Conservation (phyloP, 2,113 vertebrate species). For the Leptobrachium leishanense region DNA sequence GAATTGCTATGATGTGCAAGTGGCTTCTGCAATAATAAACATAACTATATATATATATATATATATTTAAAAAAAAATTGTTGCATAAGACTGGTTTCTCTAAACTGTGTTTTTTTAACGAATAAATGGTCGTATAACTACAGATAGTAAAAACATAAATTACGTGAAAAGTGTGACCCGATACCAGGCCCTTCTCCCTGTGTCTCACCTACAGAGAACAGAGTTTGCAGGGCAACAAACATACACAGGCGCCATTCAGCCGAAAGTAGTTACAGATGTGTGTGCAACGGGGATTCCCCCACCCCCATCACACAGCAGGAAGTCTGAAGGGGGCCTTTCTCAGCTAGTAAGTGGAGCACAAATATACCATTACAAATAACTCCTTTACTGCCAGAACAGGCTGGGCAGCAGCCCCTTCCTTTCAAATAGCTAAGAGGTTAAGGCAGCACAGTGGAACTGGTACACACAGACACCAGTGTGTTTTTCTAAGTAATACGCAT, state of each 20-base stretch:
- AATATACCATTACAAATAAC: slow-evolving; percentile 41
- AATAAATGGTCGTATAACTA: too few species aligned
- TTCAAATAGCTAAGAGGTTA: slow-evolving; percentile 4
- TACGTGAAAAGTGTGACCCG: not conserved
- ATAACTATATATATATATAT: too few species aligned
- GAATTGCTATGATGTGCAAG: too few species aligned
- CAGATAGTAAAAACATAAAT: too few species aligned
- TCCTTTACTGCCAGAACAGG: slow-evolving; percentile 24
- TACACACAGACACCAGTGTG: not conserved
- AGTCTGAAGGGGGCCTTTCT: slow-evolving; percentile 47
- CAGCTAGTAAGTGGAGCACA: slow-evolving; percentile 36
- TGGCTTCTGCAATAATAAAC: too few species aligned
- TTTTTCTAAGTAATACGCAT: not conserved
- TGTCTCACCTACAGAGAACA: slow-evolving; percentile 42
- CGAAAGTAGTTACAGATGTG: slow-evolving; percentile 47
- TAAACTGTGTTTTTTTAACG: too few species aligned
- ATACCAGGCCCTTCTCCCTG: not conserved
- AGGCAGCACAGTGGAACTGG: not conserved
- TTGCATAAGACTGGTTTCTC: too few species aligned
- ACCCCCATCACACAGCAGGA: slow-evolving; percentile 43
- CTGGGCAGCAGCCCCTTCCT: not conserved
- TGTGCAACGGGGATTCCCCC: slow-evolving; percentile 44
- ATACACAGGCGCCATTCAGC: slow-evolving; percentile 41
- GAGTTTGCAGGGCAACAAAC: slow-evolving; percentile 31
- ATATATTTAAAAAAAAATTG: too few species aligned